Evolutionary conservation across 2,797 vertebrate species (phyloP), one percentile per base, ranked within the genome.

Genomic region (Orientallactaga sibirica): DNA sequence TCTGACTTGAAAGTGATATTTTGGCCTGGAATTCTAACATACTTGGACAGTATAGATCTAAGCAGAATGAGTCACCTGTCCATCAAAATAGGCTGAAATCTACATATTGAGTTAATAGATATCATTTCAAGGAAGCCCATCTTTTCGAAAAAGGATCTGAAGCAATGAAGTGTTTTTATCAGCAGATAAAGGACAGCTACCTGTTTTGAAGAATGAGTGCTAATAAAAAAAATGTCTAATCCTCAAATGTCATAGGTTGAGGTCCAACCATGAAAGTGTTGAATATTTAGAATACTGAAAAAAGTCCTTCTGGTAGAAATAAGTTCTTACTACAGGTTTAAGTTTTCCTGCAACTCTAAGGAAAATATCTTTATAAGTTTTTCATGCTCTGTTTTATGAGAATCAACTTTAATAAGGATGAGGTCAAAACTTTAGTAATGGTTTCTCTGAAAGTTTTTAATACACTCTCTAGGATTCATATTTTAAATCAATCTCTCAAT

Each of bases 131-230:
- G 41, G 48, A 64, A 92, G 71, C 67, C 68, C 37, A 86, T 77
- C 18, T 71, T 91, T 87, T 88, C 86, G 20, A 74, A 25, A 55
- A 61, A 75, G 37, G 22, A 15, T 71, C 20, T 74, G n/a, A 79
- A 91, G 66, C 43, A 93, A 82, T 77, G 61, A 73, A 76, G 5
- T 10, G 77, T 73, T 71, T 88, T 87, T 67, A 87, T 73, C 58
- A 61, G 55, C 5, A 80, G n/a, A 27, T 84, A 79, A 90, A 62
- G 24, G 76, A 75, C 52, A 93, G 61, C 16, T 33, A 81, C 14
- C 61, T 76, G 14, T 77, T 85, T 77, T 88, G 58, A 91, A 81
- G 75, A 96, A 73, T 33, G 62, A 48, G 15, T 24, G 29, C 25
- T 76, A 62, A 80, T 67, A 41, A 66, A 88, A 81, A 48, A 7